A percentile compares a stretch with the other conserved stretches of the same genome.
Evolutionary conservation across 2,888 invertebrate species (phyloP).

Genomic region (Harpagoxenus sublaevis): DNA sequence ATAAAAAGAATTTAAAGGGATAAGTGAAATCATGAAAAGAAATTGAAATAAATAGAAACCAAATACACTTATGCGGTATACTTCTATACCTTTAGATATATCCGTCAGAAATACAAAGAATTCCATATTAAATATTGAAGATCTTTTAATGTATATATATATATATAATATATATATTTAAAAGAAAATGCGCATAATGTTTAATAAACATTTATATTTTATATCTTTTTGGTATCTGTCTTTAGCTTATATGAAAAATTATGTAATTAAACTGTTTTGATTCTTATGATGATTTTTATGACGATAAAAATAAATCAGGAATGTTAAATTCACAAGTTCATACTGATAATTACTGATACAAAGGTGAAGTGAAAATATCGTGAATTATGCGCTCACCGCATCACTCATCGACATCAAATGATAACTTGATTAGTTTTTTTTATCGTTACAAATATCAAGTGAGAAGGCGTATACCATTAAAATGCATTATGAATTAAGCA

Average conservation of each 20-base stretch:
- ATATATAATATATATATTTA: constrained; percentile 40
- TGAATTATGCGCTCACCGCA: constrained; percentile 25
- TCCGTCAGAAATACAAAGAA: constrained; percentile 67
- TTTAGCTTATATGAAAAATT: constrained; percentile 59
- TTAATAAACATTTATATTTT: constrained; percentile 67
- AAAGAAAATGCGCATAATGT: constrained; percentile 60
- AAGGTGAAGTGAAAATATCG: constrained; percentile 39
- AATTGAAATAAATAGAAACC: constrained; percentile 57
- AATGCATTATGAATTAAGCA: constrained; percentile 76
- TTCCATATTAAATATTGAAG: constrained; percentile 64
- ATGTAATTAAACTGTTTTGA: constrained; percentile 65
- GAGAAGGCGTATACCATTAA: constrained; percentile 54
- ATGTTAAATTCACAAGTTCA: constrained; percentile 64
- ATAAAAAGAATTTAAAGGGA: constrained; percentile 51
- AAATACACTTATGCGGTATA: constrained; percentile 59
- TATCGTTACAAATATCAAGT: constrained; percentile 63
- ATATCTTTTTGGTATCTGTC: constrained; percentile 72
- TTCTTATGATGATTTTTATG: constrained; percentile 56
- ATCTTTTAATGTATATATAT: constrained; percentile 45
- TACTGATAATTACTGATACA: constrained; percentile 61
- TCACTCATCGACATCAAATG: constrained; percentile 59
- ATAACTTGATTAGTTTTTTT: constrained; percentile 60
- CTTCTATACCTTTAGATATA: constrained; percentile 59
- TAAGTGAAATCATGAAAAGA: constrained; percentile 37
- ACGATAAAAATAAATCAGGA: constrained; percentile 59